Base-by-base conservation (phyloP, 2,888 invertebrate species). In the Agriopis marginaria region DNA sequence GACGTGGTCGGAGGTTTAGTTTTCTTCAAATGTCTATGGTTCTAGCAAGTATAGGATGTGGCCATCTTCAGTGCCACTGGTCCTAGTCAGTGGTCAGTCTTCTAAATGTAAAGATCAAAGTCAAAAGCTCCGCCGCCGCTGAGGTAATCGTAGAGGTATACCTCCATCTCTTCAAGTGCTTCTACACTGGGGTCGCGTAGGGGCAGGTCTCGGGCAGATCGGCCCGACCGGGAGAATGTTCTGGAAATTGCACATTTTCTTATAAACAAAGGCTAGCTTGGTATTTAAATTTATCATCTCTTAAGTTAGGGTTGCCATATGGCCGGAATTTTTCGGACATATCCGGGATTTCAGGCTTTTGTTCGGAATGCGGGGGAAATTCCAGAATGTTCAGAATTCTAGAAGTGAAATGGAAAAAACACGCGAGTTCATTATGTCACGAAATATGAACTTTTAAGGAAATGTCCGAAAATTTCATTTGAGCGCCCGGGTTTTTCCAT, bases 131-230 rank as follows among this genome's bases (percentile, higher is more conserved):
- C 95, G 40, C 93, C 94, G 7, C 95, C 95, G 74, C 95, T 96
- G 66, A 96, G 91, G 86, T 95, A 96, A 82, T 96, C 96, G 82
- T 95, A 96, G 66, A 96, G 89, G 72, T 95, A 95, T 3, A 95
- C 92, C 1, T 95, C 95, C 88, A 96, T 91, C 71, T 95, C 95
- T 69, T 96, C 95, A 0, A 95, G 84, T 9, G 95, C 95, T 49
- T 94, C 93, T 63, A 86, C 88, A 79, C 89, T 89, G 47, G 87
- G 94, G 81, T 91, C 92, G 40, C 83, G 84, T n/a, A 89, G 79
- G 0, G 87, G 85, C 7, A 89, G 86, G 23, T 89, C 86, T 74
- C 94, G 93, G 63, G 89, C 79, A 0, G 94, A 89, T 66, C 95
- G 94, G 6, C 95, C 95, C n/a, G 95, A 89, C 44, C 96, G 87